Conservation (phyloP, 2,113 vertebrate genomes). For the Azemiops feae region DNA sequence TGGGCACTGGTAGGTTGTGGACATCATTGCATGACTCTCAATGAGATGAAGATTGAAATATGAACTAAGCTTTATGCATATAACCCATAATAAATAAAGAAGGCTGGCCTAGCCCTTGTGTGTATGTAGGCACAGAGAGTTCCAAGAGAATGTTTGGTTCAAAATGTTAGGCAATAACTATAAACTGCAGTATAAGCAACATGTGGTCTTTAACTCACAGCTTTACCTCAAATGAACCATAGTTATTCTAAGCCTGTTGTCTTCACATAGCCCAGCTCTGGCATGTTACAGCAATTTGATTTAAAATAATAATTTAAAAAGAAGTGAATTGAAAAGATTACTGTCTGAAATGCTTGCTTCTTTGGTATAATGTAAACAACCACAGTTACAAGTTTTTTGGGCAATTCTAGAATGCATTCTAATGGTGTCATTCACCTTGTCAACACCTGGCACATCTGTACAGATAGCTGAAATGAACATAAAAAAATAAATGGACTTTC, state of each 20-base stretch:
- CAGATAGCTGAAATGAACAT: background rate
- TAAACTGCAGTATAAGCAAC: slow-evolving; percentile 58
- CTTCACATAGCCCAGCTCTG: background rate
- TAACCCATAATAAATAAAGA: slow-evolving; percentile 16
- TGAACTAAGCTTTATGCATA: slow-evolving; percentile 47
- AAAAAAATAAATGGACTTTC: background rate
- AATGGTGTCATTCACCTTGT: background rate
- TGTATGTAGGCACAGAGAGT: slow-evolving; percentile 54
- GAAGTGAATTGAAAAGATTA: background rate
- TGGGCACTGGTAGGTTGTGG: background rate
- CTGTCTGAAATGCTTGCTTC: background rate
- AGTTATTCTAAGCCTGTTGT: slow-evolving; percentile 36
- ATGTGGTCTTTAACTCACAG: slow-evolving; percentile 59
- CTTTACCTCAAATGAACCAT: slow-evolving; percentile 58
- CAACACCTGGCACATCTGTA: slow-evolving; percentile 5
- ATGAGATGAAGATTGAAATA: slow-evolving; percentile 56
- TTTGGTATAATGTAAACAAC: accelerated
- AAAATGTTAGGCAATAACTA: background rate
- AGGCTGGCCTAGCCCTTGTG: slow-evolving; percentile 27
- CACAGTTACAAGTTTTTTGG: background rate
- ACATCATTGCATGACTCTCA: slow-evolving; percentile 55
- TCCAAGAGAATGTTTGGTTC: slow-evolving; percentile 50
- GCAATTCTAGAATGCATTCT: accelerated
- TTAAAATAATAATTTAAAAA: background rate
- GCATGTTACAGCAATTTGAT: background rate